Conservation (phyloP, 2,797 vertebrate genomes). For the Siniperca scherzeri region DNA sequence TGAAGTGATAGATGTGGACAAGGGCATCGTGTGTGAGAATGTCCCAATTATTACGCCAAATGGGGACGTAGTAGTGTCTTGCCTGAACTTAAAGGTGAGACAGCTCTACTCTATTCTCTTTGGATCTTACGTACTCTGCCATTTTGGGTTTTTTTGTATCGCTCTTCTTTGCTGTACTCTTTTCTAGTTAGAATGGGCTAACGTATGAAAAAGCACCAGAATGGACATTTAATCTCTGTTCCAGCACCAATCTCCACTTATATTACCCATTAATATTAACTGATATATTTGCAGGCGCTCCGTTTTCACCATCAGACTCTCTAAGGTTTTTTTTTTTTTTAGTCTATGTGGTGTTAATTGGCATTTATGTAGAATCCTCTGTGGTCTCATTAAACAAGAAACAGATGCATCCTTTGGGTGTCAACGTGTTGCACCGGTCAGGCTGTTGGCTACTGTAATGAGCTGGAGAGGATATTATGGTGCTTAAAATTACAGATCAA, state of each 20-base stretch:
- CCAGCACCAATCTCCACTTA: neutral
- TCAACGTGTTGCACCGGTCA: neutral
- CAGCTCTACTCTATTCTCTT: neutral
- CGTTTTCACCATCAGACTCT: neutral
- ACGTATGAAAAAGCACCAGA: neutral
- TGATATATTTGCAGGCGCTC: neutral
- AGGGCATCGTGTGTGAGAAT: constrained; percentile 95
- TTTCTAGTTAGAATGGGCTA: neutral
- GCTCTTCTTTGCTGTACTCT: neutral
- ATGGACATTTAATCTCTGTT: neutral
- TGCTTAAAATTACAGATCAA: neutral
- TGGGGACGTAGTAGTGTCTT: constrained; percentile 95
- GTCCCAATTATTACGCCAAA: constrained; percentile 98
- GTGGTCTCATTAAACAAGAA: constrained; percentile 51
- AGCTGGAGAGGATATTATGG: neutral
- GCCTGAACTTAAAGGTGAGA: constrained; percentile 95
- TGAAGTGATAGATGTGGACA: constrained; percentile 95
- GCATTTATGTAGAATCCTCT: constrained; percentile 19
- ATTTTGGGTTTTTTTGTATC: neutral
- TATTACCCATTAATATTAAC: neutral
- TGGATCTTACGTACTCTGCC: fast-evolving
- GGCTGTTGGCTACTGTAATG: neutral
- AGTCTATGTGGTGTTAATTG: constrained; percentile 26
- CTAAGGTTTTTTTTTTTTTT: neutral
- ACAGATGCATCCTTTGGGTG: neutral